Base-by-base conservation (phyloP, 1,140 invertebrate genomes). In the Cyclargus thomasi region DNA sequence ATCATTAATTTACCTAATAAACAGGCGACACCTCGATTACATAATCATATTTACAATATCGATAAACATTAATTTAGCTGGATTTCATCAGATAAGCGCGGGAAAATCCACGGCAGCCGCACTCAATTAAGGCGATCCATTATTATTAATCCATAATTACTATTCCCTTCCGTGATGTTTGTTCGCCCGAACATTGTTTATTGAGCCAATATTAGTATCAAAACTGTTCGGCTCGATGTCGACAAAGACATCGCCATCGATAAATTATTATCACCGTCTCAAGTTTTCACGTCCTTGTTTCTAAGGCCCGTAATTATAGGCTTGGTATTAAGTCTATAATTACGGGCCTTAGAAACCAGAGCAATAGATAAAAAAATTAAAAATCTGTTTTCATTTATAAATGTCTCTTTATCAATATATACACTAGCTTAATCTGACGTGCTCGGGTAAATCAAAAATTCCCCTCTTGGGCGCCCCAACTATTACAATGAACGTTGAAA, bases 91-190 rank as follows among this genome's bases (percentile, higher is more conserved):
- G 67, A 72, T 74, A 70, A 62, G 67, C 68, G 67, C 63, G 59
- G 53, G 62, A 55, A 68, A 65, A 74, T 70, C 65, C 73, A 53
- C 73, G 55, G 14, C 70, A 36, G 68, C 75, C 73, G 66, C 70
- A 73, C 62, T 74, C 75, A 73, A 77, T 79, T 79, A 74, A 74
- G 66, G 65, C 66, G 68, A 79, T 78, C 77, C 74, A 76, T 81
- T 81, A 80, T 82, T 79, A 80, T 80, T 83, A 83, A 81, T 81
- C 74, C 71, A 76, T 73, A 78, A 80, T 82, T 77, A 81, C 73
- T 74, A 73, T 74, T 79, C 75, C 73, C 72, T 73, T 71, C 71
- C 72, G 67, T 67, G 57, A 70, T 75, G 73, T 81, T 78, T 80
- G 81, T 78, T 78, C 70, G 69, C 72, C 16, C 62, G 22, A 71